Conservation (phyloP, 2,113 vertebrate genomes). For the Cyprinus carpio region DNA sequence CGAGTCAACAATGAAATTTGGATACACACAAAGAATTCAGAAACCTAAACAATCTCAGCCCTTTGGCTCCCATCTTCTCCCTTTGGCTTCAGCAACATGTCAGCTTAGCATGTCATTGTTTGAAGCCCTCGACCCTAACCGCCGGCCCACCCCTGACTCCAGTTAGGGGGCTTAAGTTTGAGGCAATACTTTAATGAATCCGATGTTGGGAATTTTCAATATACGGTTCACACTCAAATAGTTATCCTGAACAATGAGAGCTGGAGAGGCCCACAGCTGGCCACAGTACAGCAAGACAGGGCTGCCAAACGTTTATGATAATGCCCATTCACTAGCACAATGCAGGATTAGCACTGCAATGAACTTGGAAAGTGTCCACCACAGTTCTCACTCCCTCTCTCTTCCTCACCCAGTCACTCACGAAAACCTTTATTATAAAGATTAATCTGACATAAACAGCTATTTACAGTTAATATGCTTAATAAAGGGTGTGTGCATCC, state of each 20-base stretch:
- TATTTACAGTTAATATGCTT: slow-evolving; percentile 26
- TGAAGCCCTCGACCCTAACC: slow-evolving; percentile 18
- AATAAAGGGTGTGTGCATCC: background rate
- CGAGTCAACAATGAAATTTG: slow-evolving; percentile 18
- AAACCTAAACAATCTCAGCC: background rate
- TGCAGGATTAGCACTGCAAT: slow-evolving; percentile 67
- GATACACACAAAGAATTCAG: slow-evolving; percentile 20
- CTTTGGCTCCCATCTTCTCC: background rate
- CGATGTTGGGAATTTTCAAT: slow-evolving; percentile 53
- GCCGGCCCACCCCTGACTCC: slow-evolving; percentile 7
- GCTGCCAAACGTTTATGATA: slow-evolving; percentile 72
- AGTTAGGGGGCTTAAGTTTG: slow-evolving; percentile 53
- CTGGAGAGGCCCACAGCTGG: slow-evolving; percentile 61
- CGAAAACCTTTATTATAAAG: background rate
- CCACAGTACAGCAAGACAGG: slow-evolving; percentile 9
- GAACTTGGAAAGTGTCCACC: slow-evolving; percentile 64
- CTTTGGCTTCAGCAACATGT: slow-evolving; percentile 16
- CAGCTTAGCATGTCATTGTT: slow-evolving; percentile 33
- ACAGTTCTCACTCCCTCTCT: slow-evolving; percentile 28
- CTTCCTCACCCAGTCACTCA: background rate
- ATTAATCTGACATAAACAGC: slow-evolving; percentile 10
- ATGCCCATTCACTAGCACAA: slow-evolving; percentile 70
- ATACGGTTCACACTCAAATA: slow-evolving; percentile 62
- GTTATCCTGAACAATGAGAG: slow-evolving; percentile 65
- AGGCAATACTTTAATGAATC: slow-evolving; percentile 62